Evolutionary conservation across 2,888 invertebrate genomes (phyloP).

Genomic region (Trissolcus brochymenae): DNA sequence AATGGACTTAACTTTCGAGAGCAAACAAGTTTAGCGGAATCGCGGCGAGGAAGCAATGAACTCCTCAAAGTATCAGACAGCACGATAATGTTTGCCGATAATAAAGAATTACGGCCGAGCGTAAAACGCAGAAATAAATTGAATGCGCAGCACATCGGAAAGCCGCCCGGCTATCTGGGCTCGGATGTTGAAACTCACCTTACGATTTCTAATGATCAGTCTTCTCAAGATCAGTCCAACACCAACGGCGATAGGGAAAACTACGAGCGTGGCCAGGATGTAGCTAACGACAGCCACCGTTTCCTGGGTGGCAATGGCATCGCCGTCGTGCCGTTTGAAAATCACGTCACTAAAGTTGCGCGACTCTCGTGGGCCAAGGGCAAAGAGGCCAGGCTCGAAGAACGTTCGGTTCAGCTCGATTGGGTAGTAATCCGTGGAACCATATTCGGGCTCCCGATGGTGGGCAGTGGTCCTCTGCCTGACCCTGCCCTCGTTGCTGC

Average conservation of each 20-base stretch:
- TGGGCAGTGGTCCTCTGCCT: conserved; percentile 64
- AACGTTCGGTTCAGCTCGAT: conserved; percentile 64
- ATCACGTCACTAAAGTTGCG: conserved; percentile 74
- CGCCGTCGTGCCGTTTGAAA: conserved; percentile 72
- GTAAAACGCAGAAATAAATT: too few species aligned
- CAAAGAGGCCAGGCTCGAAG: conserved; percentile 65
- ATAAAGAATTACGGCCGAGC: too few species aligned
- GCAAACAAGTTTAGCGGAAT: too few species aligned
- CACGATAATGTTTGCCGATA: too few species aligned
- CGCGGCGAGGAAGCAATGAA: too few species aligned
- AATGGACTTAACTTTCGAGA: too few species aligned
- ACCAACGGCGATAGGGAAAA: conserved; percentile 76
- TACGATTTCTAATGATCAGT: conserved; percentile 76
- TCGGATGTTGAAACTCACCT: conserved; percentile 64
- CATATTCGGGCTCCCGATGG: conserved; percentile 66
- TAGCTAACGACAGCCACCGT: conserved; percentile 75
- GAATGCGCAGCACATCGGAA: too few species aligned
- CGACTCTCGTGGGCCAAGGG: conserved; percentile 66
- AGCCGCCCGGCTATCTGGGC: too few species aligned
- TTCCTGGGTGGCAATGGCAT: conserved; percentile 71
- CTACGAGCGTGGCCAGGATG: conserved; percentile 75
- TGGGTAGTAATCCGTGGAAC: conserved; percentile 64
- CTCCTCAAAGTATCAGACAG: too few species aligned
- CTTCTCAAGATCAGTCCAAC: conserved; percentile 75
- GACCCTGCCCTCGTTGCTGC: conserved; percentile 50